A percentile compares a stretch with the other conserved stretches of the same genome.
Conservation (phyloP, 2,797 vertebrate species). For the Microhierax caerulescens region DNA sequence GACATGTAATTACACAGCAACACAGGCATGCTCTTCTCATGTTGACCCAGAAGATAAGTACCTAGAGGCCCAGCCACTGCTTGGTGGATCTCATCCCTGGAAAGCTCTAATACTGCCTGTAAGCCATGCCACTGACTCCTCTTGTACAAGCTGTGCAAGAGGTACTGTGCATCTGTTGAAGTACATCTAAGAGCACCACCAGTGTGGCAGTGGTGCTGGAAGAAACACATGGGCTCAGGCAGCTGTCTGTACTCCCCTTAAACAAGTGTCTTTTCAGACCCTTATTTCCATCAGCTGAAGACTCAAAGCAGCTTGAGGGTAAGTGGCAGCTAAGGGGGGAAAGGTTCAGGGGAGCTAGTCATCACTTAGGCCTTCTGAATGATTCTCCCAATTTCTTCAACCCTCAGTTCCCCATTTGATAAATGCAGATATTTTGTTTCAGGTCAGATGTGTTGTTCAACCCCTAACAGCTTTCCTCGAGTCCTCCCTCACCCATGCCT, state of each 20-base stretch:
- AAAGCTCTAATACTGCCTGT: not conserved
- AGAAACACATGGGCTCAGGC: not conserved
- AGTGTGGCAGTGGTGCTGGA: not conserved
- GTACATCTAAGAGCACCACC: not conserved
- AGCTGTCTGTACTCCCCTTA: not conserved
- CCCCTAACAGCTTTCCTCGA: not conserved
- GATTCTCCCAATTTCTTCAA: not conserved
- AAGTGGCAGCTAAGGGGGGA: not conserved
- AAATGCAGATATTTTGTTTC: not conserved
- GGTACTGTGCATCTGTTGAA: too few species aligned
- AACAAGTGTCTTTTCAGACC: not conserved
- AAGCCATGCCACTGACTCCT: not conserved
- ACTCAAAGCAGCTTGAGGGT: not conserved
- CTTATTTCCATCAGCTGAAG: not conserved
- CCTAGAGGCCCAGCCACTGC: not conserved
- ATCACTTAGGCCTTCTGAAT: not conserved
- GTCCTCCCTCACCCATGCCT: not conserved
- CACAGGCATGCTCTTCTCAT: accelerated
- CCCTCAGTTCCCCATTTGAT: not conserved
- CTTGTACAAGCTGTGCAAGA: not conserved
- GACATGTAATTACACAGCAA: not conserved
- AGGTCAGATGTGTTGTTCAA: not conserved
- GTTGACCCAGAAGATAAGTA: not conserved
- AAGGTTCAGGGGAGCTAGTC: not conserved
- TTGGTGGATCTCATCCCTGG: not conserved